phyloP scores from a whole-genome alignment of 2,113 vertebrate genomes.

The Cinclus cinclus region DNA sequence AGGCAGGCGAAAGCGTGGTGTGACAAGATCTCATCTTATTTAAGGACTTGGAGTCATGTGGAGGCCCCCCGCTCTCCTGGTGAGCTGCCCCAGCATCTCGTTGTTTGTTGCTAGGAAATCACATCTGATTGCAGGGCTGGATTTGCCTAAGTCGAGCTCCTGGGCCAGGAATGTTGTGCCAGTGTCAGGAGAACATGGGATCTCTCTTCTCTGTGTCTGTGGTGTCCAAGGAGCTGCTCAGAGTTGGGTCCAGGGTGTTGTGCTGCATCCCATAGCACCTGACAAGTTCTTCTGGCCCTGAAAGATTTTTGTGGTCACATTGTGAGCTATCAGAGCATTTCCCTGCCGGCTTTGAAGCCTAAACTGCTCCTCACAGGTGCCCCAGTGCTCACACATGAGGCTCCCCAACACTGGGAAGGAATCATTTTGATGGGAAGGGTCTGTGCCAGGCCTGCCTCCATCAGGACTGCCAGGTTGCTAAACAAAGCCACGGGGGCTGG shows the following conservation, averaged over 20 bases:
- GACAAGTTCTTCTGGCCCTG: not conserved
- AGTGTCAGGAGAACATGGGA: rapidly evolving
- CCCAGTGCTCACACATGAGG: rapidly evolving
- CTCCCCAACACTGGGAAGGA: rapidly evolving
- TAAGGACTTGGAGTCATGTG: not conserved
- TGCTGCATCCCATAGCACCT: not conserved
- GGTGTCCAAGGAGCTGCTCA: not conserved
- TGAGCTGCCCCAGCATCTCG: not conserved
- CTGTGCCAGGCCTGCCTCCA: not conserved
- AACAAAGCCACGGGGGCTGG: conserved; percentile 5
- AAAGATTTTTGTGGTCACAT: rapidly evolving
- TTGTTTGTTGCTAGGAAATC: conserved; percentile 38
- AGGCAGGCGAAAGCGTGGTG: rapidly evolving
- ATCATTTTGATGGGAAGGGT: rapidly evolving
- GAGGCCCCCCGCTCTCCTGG: rapidly evolving
- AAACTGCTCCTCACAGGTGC: not conserved
- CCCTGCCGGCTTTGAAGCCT: rapidly evolving
- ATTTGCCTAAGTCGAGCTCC: not conserved
- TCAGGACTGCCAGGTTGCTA: not conserved
- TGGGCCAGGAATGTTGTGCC: not conserved
- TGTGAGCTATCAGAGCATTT: not conserved
- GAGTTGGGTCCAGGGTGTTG: rapidly evolving
- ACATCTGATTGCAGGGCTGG: not conserved
- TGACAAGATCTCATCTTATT: not conserved
- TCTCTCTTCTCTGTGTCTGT: not conserved